Base-by-base conservation (phyloP, 2,113 vertebrate species). In the Gorsachius goisagi region DNA sequence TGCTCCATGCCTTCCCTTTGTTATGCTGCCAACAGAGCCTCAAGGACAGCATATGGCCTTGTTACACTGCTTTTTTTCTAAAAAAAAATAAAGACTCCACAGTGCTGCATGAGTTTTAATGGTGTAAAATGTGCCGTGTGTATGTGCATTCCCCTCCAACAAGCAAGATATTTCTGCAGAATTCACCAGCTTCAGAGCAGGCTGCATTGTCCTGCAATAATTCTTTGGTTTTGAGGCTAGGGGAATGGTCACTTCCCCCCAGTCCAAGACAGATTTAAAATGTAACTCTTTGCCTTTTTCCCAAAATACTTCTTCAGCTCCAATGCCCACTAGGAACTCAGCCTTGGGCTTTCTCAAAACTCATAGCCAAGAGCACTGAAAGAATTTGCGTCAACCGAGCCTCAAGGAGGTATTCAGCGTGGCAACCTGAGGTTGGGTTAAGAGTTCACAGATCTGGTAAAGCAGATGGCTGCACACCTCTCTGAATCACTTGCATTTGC, bases 21-120 rank as follows among this genome's bases (percentile, higher is more conserved):
- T 95, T 89, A 55, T 18, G 27, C 69, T 96, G 96, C 96, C 94
- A 96, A 28, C 62, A 76, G 77, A 95, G 84, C 87, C 87, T 95
- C 87, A 72, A 96, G 94, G 87, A 94, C 30, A 47, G 81, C 96
- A 96, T 95, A 97, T 96, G 96, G 96, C 89, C 91, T 88, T 94
- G n/a, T 69, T 88, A 73, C 62, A 33, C 21, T 88, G 68, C 30
- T 32, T 72, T 69, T 69, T 74, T 68, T 24, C 41, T 13, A 13
- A 30, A 26, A 66, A 64, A 76, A 69, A 55, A 24, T 14, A 69
- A 64, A 20, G 26, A 53, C 52, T 89, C 41, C 62, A 76, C 28
- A 10, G 74, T 55, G 71, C 58, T 85, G 33, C 32, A 7, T n/a
- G 77, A 47, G 81, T 66, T 90, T 68, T 76, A 73, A n/a, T 20